These are phyloP conservation scores for Acanthosepion esculentum DNA, from an alignment of 2,888 invertebrate species.

Conservation along the genomic window DNA sequence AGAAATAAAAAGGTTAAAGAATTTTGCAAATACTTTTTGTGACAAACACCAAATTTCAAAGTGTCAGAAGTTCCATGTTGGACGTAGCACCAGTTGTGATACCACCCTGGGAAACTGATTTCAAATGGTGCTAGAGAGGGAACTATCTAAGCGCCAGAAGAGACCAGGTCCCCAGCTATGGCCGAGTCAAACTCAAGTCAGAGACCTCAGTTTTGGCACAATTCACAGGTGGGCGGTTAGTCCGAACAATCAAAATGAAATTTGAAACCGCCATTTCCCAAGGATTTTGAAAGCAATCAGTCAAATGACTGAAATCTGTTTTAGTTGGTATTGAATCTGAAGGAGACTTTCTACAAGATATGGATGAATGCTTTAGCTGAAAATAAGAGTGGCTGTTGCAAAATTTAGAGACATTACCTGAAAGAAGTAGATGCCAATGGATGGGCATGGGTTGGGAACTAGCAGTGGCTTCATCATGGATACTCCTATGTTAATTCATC, in stretches of 20 bases:
- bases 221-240: too few relatives aligned
- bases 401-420: conserved; percentile 33
- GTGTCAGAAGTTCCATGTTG: neutral
- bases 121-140: conserved; percentile 72
- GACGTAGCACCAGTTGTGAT: conserved; percentile 1
- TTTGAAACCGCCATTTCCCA: conserved; percentile 33
- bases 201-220: conserved; percentile 13
- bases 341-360: neutral
- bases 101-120: conserved; percentile 68
- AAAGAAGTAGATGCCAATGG: neutral
- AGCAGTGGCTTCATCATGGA: conserved; percentile 2
- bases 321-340: neutral
- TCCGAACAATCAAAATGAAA: neutral
- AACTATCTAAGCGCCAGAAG: conserved; percentile 67
- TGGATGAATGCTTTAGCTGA: neutral
- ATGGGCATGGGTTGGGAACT: conserved; percentile 16
- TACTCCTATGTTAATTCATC: conserved; percentile 11
- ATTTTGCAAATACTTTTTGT: conserved; percentile 4
- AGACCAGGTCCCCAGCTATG: conserved; percentile 61
- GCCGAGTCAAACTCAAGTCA: conserved; percentile 14
- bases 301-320: neutral
- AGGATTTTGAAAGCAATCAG: conserved; percentile 13
- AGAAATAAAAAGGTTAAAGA: neutral
- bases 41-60: conserved; percentile 7
- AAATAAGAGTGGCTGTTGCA: neutral